Conservation (phyloP, 2,888 invertebrate genomes). For the Drosophila helvetica region DNA sequence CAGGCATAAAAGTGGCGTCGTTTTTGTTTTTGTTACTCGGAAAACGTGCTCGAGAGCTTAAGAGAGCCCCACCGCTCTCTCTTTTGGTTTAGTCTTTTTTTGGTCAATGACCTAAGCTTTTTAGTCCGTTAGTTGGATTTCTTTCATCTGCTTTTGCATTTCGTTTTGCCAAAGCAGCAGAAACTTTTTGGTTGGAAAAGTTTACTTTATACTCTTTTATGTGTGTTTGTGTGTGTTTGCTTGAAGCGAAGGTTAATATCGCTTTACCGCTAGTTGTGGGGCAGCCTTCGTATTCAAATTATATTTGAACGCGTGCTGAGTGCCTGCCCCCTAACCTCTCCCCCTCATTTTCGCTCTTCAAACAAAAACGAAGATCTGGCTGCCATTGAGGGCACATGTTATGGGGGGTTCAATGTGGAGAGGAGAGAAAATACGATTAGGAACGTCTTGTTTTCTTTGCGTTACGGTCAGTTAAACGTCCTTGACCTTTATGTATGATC, state of each 20-base stretch:
- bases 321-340: not conserved
- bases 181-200: conserved; percentile 14
- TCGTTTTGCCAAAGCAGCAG: conserved; percentile 9
- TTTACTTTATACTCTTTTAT: conserved; percentile 4
- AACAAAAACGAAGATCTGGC: not conserved
- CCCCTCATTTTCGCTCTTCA: not conserved
- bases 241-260: conserved; percentile 18
- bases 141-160: conserved; percentile 27
- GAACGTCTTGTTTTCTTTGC: not conserved
- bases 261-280: conserved; percentile 12
- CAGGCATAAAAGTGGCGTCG: conserved; percentile 54
- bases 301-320: not conserved
- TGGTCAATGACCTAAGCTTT: conserved; percentile 76
- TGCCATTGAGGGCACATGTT: not conserved
- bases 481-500: not conserved
- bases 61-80: conserved; percentile 31
- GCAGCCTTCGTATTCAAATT: not conserved
- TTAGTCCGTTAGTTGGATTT: conserved; percentile 58
- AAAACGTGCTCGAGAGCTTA: conserved; percentile 66
- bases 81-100: conserved; percentile 67
- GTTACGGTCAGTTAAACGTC: not conserved
- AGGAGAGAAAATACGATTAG: not conserved
- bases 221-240: conserved; percentile 1
- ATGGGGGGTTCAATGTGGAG: too few relatives aligned
- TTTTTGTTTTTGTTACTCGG: conserved; percentile 44